These are phyloP conservation scores for Hofmannophila pseudospretella DNA, from an alignment of 2,888 invertebrate genomes.

Conservation along the genomic window DNA sequence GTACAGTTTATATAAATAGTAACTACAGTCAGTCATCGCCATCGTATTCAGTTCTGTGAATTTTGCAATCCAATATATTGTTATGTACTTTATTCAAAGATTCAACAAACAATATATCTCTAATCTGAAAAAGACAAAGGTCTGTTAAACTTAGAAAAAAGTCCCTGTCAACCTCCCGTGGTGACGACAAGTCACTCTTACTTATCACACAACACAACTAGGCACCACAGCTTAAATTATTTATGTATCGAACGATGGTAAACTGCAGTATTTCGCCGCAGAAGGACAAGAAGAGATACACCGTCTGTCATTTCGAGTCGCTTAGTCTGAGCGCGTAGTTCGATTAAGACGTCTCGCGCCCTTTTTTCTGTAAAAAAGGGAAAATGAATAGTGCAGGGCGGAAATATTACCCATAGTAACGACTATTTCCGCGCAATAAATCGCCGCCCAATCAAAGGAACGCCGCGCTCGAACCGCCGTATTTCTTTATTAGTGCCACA, in stretches of 20 bases:
- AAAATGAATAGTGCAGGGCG: conserved; percentile 73
- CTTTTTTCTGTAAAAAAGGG: conserved; percentile 73
- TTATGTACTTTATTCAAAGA: too few relatives aligned
- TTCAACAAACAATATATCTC: conserved; percentile 12
- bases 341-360: conserved; percentile 75
- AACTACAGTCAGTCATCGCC: too few relatives aligned
- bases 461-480: conserved; percentile 49
- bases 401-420: conserved; percentile 75
- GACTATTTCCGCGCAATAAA: conserved; percentile 77
- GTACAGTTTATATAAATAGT: too few relatives aligned
- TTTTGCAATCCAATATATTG: too few relatives aligned
- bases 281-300: too few relatives aligned
- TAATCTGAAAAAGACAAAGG: conserved; percentile 14
- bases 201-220: conserved; percentile 5
- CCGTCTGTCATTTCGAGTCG: too few relatives aligned
- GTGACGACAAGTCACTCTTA: conserved; percentile 12
- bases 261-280: too few relatives aligned
- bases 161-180: conserved; percentile 20
- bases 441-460: conserved; percentile 76
- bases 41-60: too few relatives aligned
- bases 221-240: too few relatives aligned
- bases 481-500: conserved; percentile 74
- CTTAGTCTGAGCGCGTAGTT: conserved; percentile 32
- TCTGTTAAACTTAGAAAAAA: conserved; percentile 19
- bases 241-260: too few relatives aligned